Evolutionary conservation across 2,888 invertebrate genomes (phyloP), one percentile per base, ranked within the genome.

Genomic region (Protophormia terraenovae): DNA sequence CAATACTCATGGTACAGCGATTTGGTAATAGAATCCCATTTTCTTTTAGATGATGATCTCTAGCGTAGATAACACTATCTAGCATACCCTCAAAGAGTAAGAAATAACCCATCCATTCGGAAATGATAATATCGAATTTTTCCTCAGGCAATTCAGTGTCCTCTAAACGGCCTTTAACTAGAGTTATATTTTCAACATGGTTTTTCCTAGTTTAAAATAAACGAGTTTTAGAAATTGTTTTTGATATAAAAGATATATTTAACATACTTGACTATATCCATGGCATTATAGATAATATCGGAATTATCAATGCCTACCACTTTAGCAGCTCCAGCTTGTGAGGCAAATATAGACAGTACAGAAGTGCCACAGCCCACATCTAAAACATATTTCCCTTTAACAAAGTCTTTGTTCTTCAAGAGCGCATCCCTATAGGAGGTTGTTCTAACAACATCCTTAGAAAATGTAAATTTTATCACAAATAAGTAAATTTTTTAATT

Each of bases 41-140:
- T 32, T 95, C 94, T 73, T 94, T 95, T 7, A 99, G 94, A 91
- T 95, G 96, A 88, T 95, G 95, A 89, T 98, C 96, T 89, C 98
- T 94, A 0, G 98, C 97, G 92, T 96, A 96, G 86, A 99, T 95
- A 12, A 99, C 96, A 90, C 97, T 97, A 90, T 98, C 98, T 82
- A 99, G 92, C 99, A 99, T 99, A 58, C 98, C 98, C 93, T 99
- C 99, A 92, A 97, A 99, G 1, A 99, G 93, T 50, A 99, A 93
- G 91, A 99, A 98, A 92, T 99, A 99, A 0, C 99, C 99, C 99
- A 99, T 99, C 98, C 98, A 99, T 92, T 99, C 99, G 0, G 98
- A 98, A 3, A 99, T 95, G 87, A 99, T 97, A 5, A 98, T 95
- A 92, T 99, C 98, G 45, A 97, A 96, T 92, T 96, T 95, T 76